phyloP scores from a whole-genome alignment of 1,140 invertebrate genomes.

The Helicoverpa armigera region DNA sequence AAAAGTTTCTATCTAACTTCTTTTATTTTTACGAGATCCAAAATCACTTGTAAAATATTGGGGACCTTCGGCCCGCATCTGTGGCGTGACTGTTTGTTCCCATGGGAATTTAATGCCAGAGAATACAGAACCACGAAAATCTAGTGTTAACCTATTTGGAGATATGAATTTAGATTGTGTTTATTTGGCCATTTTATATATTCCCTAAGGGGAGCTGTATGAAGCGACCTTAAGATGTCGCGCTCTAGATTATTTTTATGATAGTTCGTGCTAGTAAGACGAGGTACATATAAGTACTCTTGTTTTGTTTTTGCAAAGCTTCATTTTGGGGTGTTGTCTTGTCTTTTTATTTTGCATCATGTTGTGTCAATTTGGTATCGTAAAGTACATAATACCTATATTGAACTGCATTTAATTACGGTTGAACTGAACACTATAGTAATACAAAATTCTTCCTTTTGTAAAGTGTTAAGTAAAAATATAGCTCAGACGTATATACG shows the following conservation, averaged over 20 bases:
- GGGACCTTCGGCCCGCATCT: constrained; percentile 58
- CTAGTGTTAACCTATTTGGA: constrained; percentile 26
- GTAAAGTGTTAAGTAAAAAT: too few relatives aligned
- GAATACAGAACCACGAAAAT: constrained; percentile 16
- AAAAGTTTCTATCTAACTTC: constrained; percentile 71
- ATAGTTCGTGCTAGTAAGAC: not conserved
- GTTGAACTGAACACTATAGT: too few relatives aligned
- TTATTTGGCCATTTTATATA: not conserved
- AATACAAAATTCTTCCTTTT: too few relatives aligned
- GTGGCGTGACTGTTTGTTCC: constrained; percentile 58
- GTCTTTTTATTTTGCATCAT: too few relatives aligned
- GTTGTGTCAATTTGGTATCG: too few relatives aligned
- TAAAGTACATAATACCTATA: too few relatives aligned
- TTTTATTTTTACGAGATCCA: constrained; percentile 64
- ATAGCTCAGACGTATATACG: too few relatives aligned
- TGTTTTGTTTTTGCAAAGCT: too few relatives aligned
- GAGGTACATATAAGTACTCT: too few relatives aligned
- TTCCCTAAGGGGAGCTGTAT: not conserved
- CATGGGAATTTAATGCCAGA: constrained; percentile 57
- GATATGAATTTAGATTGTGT: constrained; percentile 29
- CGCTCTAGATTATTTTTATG: constrained; percentile 9
- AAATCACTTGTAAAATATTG: constrained; percentile 71
- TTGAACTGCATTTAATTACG: too few relatives aligned
- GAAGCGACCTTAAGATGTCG: not conserved
- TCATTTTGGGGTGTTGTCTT: too few relatives aligned